Evolutionary conservation across 2,888 invertebrate genomes (phyloP), one percentile per base, ranked within the genome.

Genomic region (Desoria tigrina): DNA sequence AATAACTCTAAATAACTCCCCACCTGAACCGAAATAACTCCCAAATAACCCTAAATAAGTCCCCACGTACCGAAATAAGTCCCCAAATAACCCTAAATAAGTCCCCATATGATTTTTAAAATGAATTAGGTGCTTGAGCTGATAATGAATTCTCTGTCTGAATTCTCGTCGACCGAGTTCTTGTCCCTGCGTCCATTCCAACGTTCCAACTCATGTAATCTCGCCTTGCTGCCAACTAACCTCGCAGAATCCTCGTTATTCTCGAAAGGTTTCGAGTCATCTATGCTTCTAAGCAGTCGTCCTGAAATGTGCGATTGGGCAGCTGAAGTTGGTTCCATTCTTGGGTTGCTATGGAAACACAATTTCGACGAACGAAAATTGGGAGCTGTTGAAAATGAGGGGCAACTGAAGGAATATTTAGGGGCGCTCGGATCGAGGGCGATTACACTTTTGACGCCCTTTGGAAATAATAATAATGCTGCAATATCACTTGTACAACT

Each of bases 111-210:
- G n/a, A n/a, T n/a, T n/a, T n/a, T n/a, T n/a, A n/a, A n/a, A n/a
- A n/a, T n/a, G n/a, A n/a, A 55, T 16, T 21, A 64, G 64, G 54
- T 65, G 16, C 32, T 65, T 3, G n/a, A 55, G 6, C 61, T 54
- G 57, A 39, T 54, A 2, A 65, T 65, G 65, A 51, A 65, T 3
- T 24, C 55, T 28, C 39, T 65, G 11, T 28, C 42, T 6, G 65
- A 65, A 2, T 65, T 65, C 32, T 61, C 65, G 7, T 24, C 45
- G 1, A 9, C 49, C 7, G 61, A 65, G 23, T 42, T 57, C 21
- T 16, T 23, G 3, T 42, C 23, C 6, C 18, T 9, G 23, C 26
- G 32, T 11, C 57, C 57, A 18, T 42, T 42, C 23, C 4, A 42
- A 28, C 26, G 4, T 21, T 7, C 26, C 18, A 9, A 23, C 21